Evolutionary conservation across 2,888 invertebrate genomes (phyloP), one percentile per base, ranked within the genome.

Genomic region (Congeria kusceri): DNA sequence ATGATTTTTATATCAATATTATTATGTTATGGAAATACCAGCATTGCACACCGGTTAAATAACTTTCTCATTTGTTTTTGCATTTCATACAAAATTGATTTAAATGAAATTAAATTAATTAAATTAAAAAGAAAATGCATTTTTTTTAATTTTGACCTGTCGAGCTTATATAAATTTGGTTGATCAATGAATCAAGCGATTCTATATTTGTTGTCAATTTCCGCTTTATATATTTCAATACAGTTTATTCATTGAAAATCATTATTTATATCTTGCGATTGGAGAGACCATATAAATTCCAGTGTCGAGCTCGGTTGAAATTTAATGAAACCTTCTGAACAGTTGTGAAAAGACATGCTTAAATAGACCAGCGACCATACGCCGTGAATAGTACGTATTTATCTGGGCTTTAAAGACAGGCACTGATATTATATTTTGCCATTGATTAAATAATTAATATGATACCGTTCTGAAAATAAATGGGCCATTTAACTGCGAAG

Each of bases 361-460:
- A 15, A 23, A 53, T 53, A 53, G 1, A 53, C 5, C 53, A 20
- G 53, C 53, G 53, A 18, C 25, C 53, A 53, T 53, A 23, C n/a
- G 25, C 53, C 1, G 25, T 53, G 23, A 53, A 53, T 53, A 20
- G 25, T 53, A 25, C 20, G 20, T 20, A 1, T 53, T 53, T 53
- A 53, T 20, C 53, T 2, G 23, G 20, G 9, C 18, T 44, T 13
- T 13, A 44, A 44, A 44, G 9, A 18, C 46, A 44, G 46, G 11
- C 53, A 53, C 25, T 11, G 53, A 53, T 53, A 53, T 53, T 53
- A 53, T 53, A 53, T 53, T 13, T 53, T 53, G 25, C 20, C 20
- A 53, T 53, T 53, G 53, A 53, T 53, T 25, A 53, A 25, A 53
- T 53, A 23, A 53, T 53, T 53, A 53, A 53, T 53, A 53, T 25